A percentile compares a stretch with the other conserved stretches of the same genome.
Conservation (phyloP, 2,888 invertebrate genomes). For the Temnothorax ravouxi region DNA sequence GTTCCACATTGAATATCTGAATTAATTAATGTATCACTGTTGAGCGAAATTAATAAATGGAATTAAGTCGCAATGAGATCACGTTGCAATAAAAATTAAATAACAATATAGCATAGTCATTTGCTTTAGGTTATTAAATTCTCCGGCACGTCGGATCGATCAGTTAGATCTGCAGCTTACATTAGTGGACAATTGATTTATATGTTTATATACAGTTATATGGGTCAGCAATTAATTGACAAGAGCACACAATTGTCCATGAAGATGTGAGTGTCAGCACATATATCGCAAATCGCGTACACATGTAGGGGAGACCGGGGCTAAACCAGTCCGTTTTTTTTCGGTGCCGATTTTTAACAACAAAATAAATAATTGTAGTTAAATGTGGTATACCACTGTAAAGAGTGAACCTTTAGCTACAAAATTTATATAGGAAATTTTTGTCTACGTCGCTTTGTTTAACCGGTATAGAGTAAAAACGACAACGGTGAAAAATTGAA, state of each 20-base stretch:
- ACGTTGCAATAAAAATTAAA: background rate
- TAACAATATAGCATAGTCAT: background rate
- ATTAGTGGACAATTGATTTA: conserved; percentile 18
- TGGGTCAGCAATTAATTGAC: conserved; percentile 31
- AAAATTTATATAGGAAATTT: no score
- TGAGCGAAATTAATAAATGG: background rate
- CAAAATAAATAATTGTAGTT: no score
- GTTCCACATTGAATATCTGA: background rate
- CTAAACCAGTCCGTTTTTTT: no score
- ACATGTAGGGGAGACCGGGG: background rate
- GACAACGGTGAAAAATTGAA: no score
- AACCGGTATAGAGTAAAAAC: no score
- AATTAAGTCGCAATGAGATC: background rate
- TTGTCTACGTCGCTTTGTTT: no score
- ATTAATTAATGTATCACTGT: background rate
- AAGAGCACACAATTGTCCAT: conserved; percentile 4
- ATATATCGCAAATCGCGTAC: background rate
- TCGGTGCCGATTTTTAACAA: no score
- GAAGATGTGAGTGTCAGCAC: conserved; percentile 24
- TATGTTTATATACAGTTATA: conserved; percentile 28
- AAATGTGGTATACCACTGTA: no score
- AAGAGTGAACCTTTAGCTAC: no score
- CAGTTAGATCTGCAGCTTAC: background rate
- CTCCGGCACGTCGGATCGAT: background rate
- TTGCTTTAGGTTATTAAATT: conserved; percentile 22